These are phyloP conservation scores for Lepidurus couesii DNA, from an alignment of 1,140 invertebrate genomes.

Conservation along the genomic window DNA sequence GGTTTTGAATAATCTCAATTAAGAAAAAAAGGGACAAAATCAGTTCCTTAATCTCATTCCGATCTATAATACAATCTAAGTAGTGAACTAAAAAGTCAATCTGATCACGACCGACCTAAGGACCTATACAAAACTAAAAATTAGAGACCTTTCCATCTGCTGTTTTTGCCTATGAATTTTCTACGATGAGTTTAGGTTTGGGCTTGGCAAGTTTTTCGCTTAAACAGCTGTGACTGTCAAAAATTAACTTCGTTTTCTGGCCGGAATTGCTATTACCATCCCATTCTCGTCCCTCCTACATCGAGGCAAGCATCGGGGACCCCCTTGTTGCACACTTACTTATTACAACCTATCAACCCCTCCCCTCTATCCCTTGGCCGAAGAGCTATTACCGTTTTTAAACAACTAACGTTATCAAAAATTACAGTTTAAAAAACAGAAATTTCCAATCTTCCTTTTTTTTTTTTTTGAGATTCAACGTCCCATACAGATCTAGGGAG, in stretches of 20 bases:
- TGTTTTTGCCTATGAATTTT: too few species aligned
- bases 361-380: background rate
- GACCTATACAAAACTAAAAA: background rate
- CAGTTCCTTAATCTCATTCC: background rate
- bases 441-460: background rate
- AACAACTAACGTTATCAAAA: slow-evolving; percentile 7
- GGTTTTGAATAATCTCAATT: slow-evolving; percentile 6
- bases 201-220: background rate
- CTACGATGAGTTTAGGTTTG: background rate
- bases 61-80: background rate
- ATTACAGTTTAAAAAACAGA: background rate
- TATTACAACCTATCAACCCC: slow-evolving; percentile 15
- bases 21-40: background rate
- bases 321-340: slow-evolving; percentile 1
- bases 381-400: slow-evolving; percentile 8
- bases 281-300: background rate
- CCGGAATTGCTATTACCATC: background rate
- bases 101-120: background rate
- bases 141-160: background rate
- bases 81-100: background rate
- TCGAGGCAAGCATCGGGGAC: background rate
- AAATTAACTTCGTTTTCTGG: slow-evolving; percentile 1
- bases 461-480: background rate
- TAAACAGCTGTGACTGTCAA: slow-evolving; percentile 17
- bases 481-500: background rate